Conservation (phyloP, 2,113 vertebrate species). For the Dermatemys mawii region DNA sequence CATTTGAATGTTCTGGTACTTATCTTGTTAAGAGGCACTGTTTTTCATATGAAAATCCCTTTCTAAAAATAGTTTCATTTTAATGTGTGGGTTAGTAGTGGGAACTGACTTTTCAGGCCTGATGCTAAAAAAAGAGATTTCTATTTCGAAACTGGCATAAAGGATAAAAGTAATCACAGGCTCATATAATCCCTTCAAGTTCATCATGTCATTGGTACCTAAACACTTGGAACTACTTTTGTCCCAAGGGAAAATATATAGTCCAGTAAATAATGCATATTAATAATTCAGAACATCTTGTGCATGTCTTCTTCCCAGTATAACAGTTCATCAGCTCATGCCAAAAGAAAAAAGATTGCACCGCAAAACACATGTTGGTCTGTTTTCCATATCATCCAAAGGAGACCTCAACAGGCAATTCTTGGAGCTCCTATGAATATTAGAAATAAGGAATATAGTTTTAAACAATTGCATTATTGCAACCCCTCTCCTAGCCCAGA, state of each 20-base stretch:
- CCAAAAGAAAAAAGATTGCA: slow-evolving; percentile 5
- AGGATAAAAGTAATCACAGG: neutral
- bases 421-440: neutral
- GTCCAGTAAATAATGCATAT: slow-evolving; percentile 16
- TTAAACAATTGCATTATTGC: slow-evolving; percentile 21
- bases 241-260: slow-evolving; percentile 8
- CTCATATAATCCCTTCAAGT: neutral
- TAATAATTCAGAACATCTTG: slow-evolving; percentile 26
- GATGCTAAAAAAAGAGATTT: slow-evolving; percentile 5
- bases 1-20: neutral
- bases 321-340: slow-evolving; percentile 27
- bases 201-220: neutral
- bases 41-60: neutral
- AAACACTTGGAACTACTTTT: neutral
- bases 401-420: slow-evolving; percentile 20
- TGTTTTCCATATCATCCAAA: slow-evolving; percentile 56
- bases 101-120: neutral
- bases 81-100: neutral
- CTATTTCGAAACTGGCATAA: slow-evolving; percentile 8
- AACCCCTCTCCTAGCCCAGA: neutral
- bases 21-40: neutral
- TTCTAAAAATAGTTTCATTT: slow-evolving; percentile 45
- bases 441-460: slow-evolving; percentile 40
- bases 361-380: slow-evolving; percentile 17
- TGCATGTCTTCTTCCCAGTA: slow-evolving; percentile 12